Conservation (phyloP, 2,113 vertebrate genomes). For the Cheilinus undulatus region DNA sequence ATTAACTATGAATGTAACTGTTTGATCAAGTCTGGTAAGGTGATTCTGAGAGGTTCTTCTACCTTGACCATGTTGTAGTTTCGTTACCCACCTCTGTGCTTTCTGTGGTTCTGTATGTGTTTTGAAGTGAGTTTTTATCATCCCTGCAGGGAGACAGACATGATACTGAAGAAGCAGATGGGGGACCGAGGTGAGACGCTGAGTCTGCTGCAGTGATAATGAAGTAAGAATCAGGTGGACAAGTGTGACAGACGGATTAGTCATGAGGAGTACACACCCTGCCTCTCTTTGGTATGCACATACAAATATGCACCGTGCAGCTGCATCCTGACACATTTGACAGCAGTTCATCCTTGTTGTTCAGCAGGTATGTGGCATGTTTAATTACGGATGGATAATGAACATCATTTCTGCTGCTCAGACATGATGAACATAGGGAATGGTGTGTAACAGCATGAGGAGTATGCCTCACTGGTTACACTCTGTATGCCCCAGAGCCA, state of each 20-base stretch:
- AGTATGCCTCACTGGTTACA: not conserved
- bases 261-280: constrained; percentile 38
- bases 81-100: not conserved
- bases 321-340: constrained; percentile 42
- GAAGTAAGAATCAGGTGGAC: constrained; percentile 54
- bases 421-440: not conserved
- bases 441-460: constrained; percentile 25
- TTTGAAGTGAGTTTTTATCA: not conserved
- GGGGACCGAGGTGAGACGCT: constrained; percentile 41
- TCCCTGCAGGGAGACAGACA: constrained; percentile 19
- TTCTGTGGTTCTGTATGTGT: not conserved
- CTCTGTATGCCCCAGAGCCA: not conserved
- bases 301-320: constrained; percentile 16
- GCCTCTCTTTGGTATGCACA: not conserved
- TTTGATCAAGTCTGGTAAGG: too few relatives aligned
- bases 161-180: constrained; percentile 18
- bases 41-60: not conserved
- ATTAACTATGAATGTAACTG: too few relatives aligned
- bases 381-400: constrained; percentile 61
- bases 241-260: constrained; percentile 49
- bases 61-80: not conserved
- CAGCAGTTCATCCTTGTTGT: constrained; percentile 27
- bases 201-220: constrained; percentile 58
- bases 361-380: constrained; percentile 60
- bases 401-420: constrained; percentile 39